Base-by-base conservation (phyloP, 1,140 invertebrate genomes). In the Brevipalpus yothersi region DNA sequence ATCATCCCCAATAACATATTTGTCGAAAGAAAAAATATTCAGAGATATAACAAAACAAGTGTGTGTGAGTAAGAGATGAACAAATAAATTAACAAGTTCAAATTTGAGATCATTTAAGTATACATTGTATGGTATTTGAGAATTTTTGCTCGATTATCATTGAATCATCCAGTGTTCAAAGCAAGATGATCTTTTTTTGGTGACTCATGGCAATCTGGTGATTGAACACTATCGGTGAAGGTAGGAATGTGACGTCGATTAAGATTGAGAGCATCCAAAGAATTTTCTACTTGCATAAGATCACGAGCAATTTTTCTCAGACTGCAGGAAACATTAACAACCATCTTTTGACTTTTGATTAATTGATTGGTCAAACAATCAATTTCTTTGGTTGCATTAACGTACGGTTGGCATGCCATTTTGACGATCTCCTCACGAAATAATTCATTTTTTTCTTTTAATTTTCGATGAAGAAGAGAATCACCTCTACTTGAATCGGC, bases 341-440 rank as follows among this genome's bases (percentile, higher is more conserved):
- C 64, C n/a, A 65, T 23, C 31, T 62, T 54, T 41, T 65, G 64
- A 12, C 62, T 63, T 53, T 63, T 63, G 12, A 65, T 62, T 11
- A 65, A 58, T 19, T 65, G 64, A 21, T 65, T 60, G 21, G 64
- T 58, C 23, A 65, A 61, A 21, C 23, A 61, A 42, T 61, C 53
- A 11, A 65, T 63, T 59, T 65, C 64, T 62, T 63, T 65, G 21
- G 60, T 58, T 41, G 64, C 64, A 51, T 56, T 60, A 40, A 61
- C 51, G 59, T 63, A 65, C 7, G 64, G 64, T 39, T 60, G 56
- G n/a, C 62, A 63, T 2, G 61, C 60, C 43, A 65, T 41, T 45
- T 61, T 53, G 21, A 61, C 53, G 4, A 65, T 11, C 56, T 65
- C 53, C 54, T 61, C 59, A 21, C 58, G 51, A 9, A 65, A 42